These are phyloP conservation scores for Oegoconia quadripuncta DNA, from an alignment of 2,888 invertebrate species.

Conservation along the genomic window DNA sequence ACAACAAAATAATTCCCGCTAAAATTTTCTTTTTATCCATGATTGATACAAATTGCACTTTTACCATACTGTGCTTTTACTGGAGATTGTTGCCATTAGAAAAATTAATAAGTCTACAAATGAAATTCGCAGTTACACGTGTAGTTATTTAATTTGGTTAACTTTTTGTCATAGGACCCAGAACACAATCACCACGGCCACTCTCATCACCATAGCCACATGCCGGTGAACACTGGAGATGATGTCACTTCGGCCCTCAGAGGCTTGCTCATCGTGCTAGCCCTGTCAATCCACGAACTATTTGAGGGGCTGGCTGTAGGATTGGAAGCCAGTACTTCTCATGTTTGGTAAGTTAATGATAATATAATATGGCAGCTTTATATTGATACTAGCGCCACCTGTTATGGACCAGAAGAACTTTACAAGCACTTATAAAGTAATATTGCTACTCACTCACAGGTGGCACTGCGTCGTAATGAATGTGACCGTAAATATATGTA, in stretches of 20 bases:
- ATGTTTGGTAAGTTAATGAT: slow-evolving; percentile 55
- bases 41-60: no score
- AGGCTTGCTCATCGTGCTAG: slow-evolving; percentile 89
- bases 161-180: slow-evolving; percentile 40
- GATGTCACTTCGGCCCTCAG: slow-evolving; percentile 79
- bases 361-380: slow-evolving; percentile 10
- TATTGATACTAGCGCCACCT: slow-evolving; percentile 27
- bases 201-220: slow-evolving; percentile 65
- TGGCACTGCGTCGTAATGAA: no score
- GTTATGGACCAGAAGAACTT: slow-evolving; percentile 1
- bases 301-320: slow-evolving; percentile 93
- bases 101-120: no score
- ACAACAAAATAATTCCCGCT: no score
- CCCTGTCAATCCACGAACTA: slow-evolving; percentile 90
- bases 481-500: no score
- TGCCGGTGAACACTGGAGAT: slow-evolving; percentile 56
- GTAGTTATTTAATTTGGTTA: neutral
- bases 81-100: no score
- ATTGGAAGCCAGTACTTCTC: slow-evolving; percentile 79
- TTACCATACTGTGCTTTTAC: no score
- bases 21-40: no score
- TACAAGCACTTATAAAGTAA: no score
- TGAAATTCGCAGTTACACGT: no score
- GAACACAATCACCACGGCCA: slow-evolving; percentile 37
- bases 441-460: no score